These are phyloP conservation scores for Synergus japonicus DNA, from an alignment of 2,888 invertebrate species.

Conservation along the genomic window DNA sequence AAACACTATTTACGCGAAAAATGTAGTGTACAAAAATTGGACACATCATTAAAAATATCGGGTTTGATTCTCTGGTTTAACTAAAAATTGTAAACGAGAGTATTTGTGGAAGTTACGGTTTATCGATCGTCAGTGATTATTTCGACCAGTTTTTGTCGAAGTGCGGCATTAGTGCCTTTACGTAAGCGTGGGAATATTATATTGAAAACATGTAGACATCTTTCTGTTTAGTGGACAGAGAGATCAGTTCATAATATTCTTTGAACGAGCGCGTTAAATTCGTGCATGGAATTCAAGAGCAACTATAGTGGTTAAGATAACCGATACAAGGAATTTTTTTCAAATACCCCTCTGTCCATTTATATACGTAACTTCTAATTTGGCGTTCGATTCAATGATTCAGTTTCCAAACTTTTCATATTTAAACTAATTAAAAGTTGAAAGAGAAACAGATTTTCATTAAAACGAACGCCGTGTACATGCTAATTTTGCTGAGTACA, in stretches of 20 bases:
- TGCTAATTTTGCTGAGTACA: conserved; percentile 62
- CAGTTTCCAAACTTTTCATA: conserved; percentile 8
- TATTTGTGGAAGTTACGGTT: conserved; percentile 51
- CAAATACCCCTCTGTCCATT: conserved; percentile 69
- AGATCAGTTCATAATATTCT: conserved; percentile 53
- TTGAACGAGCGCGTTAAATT: conserved; percentile 14
- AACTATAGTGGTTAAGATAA: background rate
- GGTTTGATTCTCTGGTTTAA: conserved; percentile 1
- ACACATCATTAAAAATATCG: background rate
- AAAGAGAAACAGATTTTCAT: conserved; percentile 46
- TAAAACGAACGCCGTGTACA: conserved; percentile 62
- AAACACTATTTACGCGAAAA: conserved; percentile 21
- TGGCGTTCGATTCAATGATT: conserved; percentile 57
- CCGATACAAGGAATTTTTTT: background rate
- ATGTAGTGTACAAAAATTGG: conserved; percentile 3
- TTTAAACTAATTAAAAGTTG: background rate
- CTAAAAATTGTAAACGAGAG: background rate
- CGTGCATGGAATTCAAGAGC: conserved; percentile 37
- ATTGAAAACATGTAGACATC: conserved; percentile 77
- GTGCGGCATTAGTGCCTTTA: conserved; percentile 78
- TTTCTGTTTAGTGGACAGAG: conserved; percentile 69
- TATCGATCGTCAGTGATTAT: conserved; percentile 66
- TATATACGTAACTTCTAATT: conserved; percentile 60
- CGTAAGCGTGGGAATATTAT: conserved; percentile 78
- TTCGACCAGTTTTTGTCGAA: conserved; percentile 70